Conservation (phyloP, 1,140 invertebrate genomes). For the Drosophila lini region DNA sequence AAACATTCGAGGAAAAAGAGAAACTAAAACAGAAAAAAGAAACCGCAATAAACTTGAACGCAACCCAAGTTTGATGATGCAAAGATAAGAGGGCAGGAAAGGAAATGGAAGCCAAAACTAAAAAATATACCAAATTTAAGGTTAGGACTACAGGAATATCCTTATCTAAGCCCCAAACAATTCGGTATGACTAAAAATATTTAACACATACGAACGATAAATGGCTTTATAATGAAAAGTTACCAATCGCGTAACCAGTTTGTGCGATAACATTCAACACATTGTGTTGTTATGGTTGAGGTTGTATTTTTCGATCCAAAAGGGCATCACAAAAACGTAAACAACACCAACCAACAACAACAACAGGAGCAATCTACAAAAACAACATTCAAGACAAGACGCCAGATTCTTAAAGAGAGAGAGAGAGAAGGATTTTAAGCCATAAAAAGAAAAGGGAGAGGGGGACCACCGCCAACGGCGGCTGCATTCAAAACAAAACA, state of each 20-base stretch:
- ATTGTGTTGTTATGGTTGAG: constrained; percentile 17
- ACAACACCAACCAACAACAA: constrained; percentile 57
- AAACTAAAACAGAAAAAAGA: constrained; percentile 34
- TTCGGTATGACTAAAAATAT: not conserved
- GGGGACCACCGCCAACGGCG: constrained; percentile 61
- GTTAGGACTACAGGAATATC: constrained; percentile 4
- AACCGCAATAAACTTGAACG: constrained; percentile 50
- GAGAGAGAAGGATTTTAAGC: constrained; percentile 4
- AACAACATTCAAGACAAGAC: constrained; percentile 32
- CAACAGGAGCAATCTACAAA: constrained; percentile 31
- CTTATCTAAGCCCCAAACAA: constrained; percentile 8
- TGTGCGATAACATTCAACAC: constrained; percentile 50
- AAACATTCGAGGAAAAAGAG: constrained; percentile 34
- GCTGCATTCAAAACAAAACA: constrained; percentile 65
- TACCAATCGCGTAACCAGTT: constrained; percentile 47
- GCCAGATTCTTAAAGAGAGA: constrained; percentile 6
- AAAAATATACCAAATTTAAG: constrained; percentile 2
- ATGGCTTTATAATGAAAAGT: constrained; percentile 31
- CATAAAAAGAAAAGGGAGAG: constrained; percentile 1
- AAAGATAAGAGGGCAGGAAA: constrained; percentile 11
- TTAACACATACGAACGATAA: constrained; percentile 17
- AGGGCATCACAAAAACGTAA: constrained; percentile 68
- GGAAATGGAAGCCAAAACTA: not conserved
- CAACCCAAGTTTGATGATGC: constrained; percentile 9
- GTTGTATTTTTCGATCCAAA: constrained; percentile 42